Evolutionary conservation across 2,797 vertebrate species (phyloP).

Genomic region (Corythornis leucogaster): DNA sequence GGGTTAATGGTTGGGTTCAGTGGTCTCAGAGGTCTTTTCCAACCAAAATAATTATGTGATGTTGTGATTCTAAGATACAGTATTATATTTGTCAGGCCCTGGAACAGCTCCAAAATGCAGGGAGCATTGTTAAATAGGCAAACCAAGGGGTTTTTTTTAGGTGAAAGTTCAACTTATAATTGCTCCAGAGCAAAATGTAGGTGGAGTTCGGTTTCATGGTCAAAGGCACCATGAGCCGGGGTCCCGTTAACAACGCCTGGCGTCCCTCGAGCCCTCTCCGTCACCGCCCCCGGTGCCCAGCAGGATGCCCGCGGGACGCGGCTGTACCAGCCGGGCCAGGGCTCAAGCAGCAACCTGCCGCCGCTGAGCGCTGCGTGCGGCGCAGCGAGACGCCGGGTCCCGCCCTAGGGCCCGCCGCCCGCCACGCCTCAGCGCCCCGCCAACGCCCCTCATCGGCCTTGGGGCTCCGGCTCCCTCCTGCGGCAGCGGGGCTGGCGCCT

Average conservation of each 20-base stretch:
- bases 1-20: too few species aligned
- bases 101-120: background rate
- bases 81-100: background rate
- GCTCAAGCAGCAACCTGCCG: background rate
- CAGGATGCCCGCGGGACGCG: accelerated
- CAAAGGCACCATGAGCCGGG: background rate
- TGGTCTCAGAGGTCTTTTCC: too few species aligned
- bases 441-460: background rate
- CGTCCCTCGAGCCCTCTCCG: accelerated
- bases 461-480: background rate
- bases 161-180: background rate
- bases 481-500: background rate
- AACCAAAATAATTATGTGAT: too few species aligned
- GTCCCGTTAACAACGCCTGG: accelerated
- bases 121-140: too few species aligned
- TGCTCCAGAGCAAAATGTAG: background rate
- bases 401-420: background rate
- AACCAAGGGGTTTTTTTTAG: background rate
- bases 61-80: too few species aligned
- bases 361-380: background rate
- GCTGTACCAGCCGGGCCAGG: accelerated
- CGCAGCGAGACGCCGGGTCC: background rate
- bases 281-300: background rate
- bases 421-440: background rate
- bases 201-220: accelerated